Conservation (phyloP, 1,140 invertebrate genomes). For the Panonychus citri region DNA sequence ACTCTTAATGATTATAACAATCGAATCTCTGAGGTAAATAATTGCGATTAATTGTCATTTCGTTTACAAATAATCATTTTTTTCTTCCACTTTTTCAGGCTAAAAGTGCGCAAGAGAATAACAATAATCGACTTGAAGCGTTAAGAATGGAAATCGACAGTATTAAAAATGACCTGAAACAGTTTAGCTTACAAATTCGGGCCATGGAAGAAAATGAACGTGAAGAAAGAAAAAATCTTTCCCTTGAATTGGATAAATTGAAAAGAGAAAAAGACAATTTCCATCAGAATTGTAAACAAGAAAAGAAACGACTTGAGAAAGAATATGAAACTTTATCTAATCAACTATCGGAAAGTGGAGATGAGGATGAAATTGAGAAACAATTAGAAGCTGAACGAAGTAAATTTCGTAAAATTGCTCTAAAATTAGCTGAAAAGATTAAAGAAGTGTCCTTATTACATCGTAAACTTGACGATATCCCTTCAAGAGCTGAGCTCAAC, state of each 20-base stretch:
- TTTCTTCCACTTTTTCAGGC: no score
- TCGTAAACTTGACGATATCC: slow-evolving; percentile 65
- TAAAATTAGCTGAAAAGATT: slow-evolving; percentile 11
- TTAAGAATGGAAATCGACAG: no score
- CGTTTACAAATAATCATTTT: no score
- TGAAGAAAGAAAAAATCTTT: neutral
- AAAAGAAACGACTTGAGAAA: neutral
- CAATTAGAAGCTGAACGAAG: slow-evolving; percentile 15
- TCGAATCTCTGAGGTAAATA: no score
- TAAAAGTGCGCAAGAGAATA: no score
- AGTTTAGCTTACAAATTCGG: neutral
- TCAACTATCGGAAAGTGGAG: slow-evolving; percentile 13
- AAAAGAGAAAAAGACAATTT: neutral
- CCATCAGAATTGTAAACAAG: neutral
- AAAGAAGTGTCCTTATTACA: slow-evolving; percentile 37
- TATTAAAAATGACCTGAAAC: neutral
- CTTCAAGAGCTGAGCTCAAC: slow-evolving; percentile 64
- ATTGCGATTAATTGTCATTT: no score
- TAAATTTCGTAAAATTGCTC: slow-evolving; percentile 7
- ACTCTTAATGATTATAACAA: no score
- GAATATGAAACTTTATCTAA: neutral
- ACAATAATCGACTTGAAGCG: no score
- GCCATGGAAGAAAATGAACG: neutral
- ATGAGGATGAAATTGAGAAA: slow-evolving; percentile 13
- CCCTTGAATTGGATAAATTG: neutral